Conservation (phyloP, 2,888 invertebrate species). For the Chironomus tentans region DNA sequence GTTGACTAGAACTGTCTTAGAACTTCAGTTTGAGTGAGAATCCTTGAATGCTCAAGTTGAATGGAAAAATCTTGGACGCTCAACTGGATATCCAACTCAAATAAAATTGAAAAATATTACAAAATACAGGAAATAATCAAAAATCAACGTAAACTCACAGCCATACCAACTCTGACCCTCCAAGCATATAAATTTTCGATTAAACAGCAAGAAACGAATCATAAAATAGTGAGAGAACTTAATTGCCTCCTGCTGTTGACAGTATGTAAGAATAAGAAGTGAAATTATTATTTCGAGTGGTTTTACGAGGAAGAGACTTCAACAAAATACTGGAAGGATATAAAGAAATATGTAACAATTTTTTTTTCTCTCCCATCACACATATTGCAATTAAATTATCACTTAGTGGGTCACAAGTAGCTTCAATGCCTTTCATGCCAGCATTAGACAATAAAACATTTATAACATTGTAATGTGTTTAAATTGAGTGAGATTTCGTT, state of each 20-base stretch:
- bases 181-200: background rate
- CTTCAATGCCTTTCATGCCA: background rate
- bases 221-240: background rate
- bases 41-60: no score
- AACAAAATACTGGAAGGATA: no score
- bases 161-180: background rate
- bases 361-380: background rate
- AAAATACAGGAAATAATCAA: no score
- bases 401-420: background rate
- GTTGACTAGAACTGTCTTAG: no score
- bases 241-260: conserved; percentile 23
- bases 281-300: background rate
- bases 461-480: background rate
- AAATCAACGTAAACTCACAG: no score
- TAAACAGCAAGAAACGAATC: background rate
- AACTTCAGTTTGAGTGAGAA: no score
- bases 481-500: background rate
- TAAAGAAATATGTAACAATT: background rate
- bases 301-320: no score
- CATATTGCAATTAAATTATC: background rate
- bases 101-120: no score
- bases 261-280: background rate
- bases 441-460: background rate
- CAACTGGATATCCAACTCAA: no score
- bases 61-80: no score